Conservation (phyloP, 2,797 vertebrate genomes). For the Chaunax sp. region DNA sequence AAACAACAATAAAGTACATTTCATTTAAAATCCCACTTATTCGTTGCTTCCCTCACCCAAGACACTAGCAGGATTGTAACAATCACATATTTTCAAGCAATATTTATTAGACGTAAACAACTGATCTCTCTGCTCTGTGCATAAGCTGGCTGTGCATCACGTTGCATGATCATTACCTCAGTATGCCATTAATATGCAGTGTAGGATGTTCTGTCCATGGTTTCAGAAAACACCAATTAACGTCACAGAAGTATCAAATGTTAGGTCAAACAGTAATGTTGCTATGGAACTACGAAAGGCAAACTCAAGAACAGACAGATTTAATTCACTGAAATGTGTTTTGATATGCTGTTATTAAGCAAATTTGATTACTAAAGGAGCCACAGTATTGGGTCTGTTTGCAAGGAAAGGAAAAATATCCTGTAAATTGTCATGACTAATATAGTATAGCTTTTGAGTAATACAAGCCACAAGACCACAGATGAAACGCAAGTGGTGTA, state of each 20-base stretch:
- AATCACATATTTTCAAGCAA: too few relatives aligned
- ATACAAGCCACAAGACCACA: background rate
- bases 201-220: constrained; percentile 13
- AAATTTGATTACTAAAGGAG: background rate
- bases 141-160: constrained; percentile 7
- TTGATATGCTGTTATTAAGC: background rate
- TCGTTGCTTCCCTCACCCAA: too few relatives aligned
- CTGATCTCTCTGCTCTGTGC: background rate
- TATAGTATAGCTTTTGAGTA: constrained; percentile 1
- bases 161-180: background rate
- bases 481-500: constrained; percentile 3
- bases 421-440: background rate
- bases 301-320: background rate
- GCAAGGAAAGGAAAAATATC: background rate
- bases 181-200: constrained; percentile 29
- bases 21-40: too few relatives aligned
- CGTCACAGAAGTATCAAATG: too few relatives aligned
- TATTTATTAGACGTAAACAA: too few relatives aligned
- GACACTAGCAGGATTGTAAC: too few relatives aligned
- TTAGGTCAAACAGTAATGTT: too few relatives aligned
- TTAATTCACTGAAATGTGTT: constrained; percentile 3
- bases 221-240: constrained; percentile 8
- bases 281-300: background rate
- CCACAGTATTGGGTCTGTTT: background rate
- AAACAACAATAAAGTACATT: too few relatives aligned